Evolutionary conservation across 2,888 invertebrate genomes (phyloP).

Genomic region (Mythimna pallens): DNA sequence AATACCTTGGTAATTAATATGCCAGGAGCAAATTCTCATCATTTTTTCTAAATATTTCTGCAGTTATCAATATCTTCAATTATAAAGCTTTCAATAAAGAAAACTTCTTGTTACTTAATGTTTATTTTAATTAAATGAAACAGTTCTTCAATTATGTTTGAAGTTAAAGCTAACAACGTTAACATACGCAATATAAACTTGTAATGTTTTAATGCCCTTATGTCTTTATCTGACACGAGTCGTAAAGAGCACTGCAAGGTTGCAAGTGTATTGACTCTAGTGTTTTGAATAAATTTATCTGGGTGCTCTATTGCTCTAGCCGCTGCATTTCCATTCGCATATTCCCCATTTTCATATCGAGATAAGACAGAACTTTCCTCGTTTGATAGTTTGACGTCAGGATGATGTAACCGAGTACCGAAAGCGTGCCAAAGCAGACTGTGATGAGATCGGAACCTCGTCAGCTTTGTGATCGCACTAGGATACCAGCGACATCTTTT

Average conservation of each 20-base stretch:
- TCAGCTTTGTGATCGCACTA: constrained; percentile 62
- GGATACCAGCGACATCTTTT: constrained; percentile 52
- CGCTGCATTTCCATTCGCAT: constrained; percentile 77
- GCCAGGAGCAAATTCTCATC: constrained; percentile 8
- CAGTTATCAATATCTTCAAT: not conserved
- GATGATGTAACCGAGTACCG: constrained; percentile 83
- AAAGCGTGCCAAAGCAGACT: constrained; percentile 82
- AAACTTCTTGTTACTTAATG: constrained; percentile 3
- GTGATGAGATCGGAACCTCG: constrained; percentile 72
- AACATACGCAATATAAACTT: constrained; percentile 76
- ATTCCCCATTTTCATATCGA: constrained; percentile 69
- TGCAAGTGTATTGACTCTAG: constrained; percentile 89
- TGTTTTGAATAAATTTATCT: constrained; percentile 88
- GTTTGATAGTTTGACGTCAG: constrained; percentile 83
- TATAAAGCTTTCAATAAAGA: not conserved
- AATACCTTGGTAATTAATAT: constrained; percentile 8
- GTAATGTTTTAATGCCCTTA: constrained; percentile 86
- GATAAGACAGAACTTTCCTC: constrained; percentile 77
- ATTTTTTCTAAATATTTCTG: constrained; percentile 16
- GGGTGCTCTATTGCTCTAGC: constrained; percentile 83
- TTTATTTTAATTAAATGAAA: constrained; percentile 22
- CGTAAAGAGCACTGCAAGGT: constrained; percentile 89
- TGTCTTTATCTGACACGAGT: constrained; percentile 88
- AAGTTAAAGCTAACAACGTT: constrained; percentile 63
- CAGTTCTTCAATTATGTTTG: constrained; percentile 32